phyloP scores from a whole-genome alignment of 2,888 invertebrate genomes.

The Tetragonula carbonaria region DNA sequence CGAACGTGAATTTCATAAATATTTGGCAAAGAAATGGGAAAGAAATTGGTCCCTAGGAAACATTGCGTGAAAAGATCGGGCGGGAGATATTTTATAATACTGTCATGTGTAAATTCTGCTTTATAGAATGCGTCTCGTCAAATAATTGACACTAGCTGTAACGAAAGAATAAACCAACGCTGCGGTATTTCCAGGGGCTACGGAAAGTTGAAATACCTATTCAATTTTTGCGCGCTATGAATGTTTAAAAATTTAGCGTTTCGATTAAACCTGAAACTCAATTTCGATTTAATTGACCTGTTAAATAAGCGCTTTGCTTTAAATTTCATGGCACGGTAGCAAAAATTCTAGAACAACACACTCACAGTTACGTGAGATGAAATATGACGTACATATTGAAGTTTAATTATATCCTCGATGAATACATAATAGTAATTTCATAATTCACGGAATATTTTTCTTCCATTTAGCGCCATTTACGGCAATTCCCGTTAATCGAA shows the following conservation, averaged over 20 bases:
- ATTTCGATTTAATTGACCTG: slow-evolving; percentile 3
- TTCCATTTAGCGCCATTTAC: background rate
- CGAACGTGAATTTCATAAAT: background rate
- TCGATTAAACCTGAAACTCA: background rate
- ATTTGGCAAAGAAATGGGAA: background rate
- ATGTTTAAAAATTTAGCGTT: background rate
- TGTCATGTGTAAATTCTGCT: background rate
- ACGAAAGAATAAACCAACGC: background rate
- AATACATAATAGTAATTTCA: background rate
- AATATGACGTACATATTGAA: background rate
- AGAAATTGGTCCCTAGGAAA: background rate
- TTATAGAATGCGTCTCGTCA: background rate
- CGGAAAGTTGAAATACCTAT: background rate
- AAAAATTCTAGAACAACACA: background rate
- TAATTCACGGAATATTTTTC: background rate
- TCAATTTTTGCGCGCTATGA: background rate
- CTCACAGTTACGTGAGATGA: background rate
- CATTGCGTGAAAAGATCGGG: background rate
- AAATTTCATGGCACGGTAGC: background rate
- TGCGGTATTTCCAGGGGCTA: background rate
- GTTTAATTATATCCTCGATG: background rate
- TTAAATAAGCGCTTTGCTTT: no score
- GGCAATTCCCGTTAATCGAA: slow-evolving; percentile 27
- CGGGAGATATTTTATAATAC: background rate
- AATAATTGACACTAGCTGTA: background rate